Evolutionary conservation across 2,113 vertebrate species (phyloP).

Genomic region (Rhynchopsitta pachyrhyncha): DNA sequence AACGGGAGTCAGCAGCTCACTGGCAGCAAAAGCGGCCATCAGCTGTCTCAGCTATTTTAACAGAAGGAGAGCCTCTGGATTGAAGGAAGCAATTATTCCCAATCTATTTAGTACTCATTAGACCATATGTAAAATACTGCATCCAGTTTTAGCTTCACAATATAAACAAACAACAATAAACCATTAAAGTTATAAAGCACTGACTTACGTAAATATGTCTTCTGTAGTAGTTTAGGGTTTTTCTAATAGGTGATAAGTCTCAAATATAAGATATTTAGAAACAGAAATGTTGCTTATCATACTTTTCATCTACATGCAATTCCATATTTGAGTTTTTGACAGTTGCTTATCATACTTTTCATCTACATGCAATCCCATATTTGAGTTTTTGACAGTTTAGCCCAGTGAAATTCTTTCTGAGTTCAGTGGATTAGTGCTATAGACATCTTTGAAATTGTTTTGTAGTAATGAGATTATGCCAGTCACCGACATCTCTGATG

Average conservation of each 20-base stretch:
- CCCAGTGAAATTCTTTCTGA: neutral
- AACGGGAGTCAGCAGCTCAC: neutral
- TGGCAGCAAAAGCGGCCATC: fast-evolving
- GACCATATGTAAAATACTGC: neutral
- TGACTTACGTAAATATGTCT: neutral
- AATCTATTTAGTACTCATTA: neutral
- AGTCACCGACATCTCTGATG: neutral
- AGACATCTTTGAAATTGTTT: neutral
- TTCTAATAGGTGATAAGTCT: neutral
- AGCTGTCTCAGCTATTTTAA: neutral
- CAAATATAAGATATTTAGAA: neutral
- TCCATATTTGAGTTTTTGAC: neutral
- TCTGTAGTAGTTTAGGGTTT: neutral
- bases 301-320: neutral
- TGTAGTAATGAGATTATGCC: neutral
- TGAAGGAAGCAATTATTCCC: neutral
- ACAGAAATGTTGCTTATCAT: neutral
- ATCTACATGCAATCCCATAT: neutral
- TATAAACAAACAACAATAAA: neutral
- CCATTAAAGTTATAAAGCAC: neutral
- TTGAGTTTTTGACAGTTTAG: neutral
- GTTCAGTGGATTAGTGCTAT: neutral
- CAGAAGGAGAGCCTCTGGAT: neutral
- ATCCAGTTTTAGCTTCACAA: neutral
- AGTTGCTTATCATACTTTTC: neutral